Conservation (phyloP, 2,797 vertebrate genomes). For the Anisognathus igniventris region DNA sequence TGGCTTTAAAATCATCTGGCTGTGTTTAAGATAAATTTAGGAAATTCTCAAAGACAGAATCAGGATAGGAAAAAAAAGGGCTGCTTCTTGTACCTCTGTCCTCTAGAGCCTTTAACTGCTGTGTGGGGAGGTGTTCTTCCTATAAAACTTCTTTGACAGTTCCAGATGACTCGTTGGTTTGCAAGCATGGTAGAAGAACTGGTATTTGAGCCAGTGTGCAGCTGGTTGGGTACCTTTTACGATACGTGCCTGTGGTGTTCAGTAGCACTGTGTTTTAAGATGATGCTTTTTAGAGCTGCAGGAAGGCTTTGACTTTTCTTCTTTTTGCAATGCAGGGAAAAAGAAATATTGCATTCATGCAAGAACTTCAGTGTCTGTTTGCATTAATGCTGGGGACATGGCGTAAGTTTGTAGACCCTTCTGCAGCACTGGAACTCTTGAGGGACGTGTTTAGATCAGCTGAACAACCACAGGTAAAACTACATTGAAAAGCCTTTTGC, state of each 20-base stretch:
- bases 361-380: constrained; percentile 93
- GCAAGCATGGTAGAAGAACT: accelerated
- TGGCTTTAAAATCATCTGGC: neutral
- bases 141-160: neutral
- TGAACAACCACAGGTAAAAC: constrained; percentile 92
- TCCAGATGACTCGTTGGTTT: accelerated
- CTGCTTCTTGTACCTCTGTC: neutral
- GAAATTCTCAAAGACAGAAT: neutral
- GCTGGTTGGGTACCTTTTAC: neutral
- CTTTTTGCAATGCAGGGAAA: constrained; percentile 81
- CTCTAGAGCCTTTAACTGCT: neutral
- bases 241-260: neutral
- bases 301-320: neutral
- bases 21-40: neutral
- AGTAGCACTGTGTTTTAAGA: neutral
- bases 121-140: accelerated
- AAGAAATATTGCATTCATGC: constrained; percentile 95
- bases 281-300: neutral
- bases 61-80: neutral
- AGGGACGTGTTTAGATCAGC: constrained; percentile 87
- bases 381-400: constrained; percentile 91
- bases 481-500: accelerated
- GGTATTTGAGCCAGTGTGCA: neutral
- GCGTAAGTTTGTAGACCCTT: constrained; percentile 91
- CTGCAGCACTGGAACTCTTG: constrained; percentile 88